Percentiles rank a stretch among this genome's conserved stretches.
Conservation (phyloP, 1,140 invertebrate genomes). For the Plectrocnemia conspersa region DNA sequence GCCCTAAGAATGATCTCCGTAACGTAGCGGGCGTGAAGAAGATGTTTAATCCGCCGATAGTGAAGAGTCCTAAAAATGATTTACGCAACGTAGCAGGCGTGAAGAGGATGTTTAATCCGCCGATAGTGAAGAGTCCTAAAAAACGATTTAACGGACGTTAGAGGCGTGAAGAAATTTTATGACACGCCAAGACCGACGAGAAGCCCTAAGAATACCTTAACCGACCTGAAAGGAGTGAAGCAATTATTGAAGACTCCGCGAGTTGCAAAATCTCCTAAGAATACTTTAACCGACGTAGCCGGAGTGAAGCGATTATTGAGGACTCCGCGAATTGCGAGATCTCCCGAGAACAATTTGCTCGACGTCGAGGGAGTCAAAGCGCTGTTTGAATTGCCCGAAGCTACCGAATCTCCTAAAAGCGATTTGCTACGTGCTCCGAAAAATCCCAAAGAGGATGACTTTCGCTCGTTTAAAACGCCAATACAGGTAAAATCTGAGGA, state of each 20-base stretch:
- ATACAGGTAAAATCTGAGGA: neutral
- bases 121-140: constrained; percentile 34
- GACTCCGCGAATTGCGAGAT: neutral
- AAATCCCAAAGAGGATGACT: neutral
- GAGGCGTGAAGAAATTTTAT: constrained; percentile 42
- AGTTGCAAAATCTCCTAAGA: constrained; percentile 37
- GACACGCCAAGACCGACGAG: constrained; percentile 32
- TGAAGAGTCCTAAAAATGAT: constrained; percentile 39
- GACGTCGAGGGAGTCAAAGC: neutral
- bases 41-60: constrained; percentile 35
- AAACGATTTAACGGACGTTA: constrained; percentile 38
- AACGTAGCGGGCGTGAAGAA: constrained; percentile 42
- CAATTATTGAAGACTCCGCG: constrained; percentile 36
- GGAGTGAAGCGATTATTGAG: constrained; percentile 36
- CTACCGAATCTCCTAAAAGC: neutral
- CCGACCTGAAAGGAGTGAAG: constrained; percentile 43
- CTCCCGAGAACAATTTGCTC: constrained; percentile 1
- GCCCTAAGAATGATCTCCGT: constrained; percentile 45
- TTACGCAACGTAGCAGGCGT: constrained; percentile 39
- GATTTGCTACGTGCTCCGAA: constrained; percentile 1
- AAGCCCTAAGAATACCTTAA: constrained; percentile 39
- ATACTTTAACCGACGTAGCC: constrained; percentile 37
- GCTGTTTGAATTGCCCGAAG: constrained; percentile 1
- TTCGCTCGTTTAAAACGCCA: neutral
- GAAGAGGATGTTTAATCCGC: constrained; percentile 35